phyloP scores from a whole-genome alignment of 2,888 invertebrate species.

The Drosophila affinis region DNA sequence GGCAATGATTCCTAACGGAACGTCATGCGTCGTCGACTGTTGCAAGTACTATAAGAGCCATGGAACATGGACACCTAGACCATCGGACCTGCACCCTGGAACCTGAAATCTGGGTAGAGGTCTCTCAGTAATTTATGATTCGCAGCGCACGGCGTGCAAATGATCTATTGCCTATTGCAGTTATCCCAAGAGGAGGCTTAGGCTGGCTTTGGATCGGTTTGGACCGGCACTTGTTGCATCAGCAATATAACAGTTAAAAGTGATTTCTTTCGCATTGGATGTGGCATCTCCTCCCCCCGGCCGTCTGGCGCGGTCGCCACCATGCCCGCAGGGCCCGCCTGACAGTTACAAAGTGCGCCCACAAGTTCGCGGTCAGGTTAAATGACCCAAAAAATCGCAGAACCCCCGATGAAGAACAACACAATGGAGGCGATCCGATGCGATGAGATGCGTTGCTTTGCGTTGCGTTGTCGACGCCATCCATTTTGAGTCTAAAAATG shows the following conservation, averaged over 20 bases:
- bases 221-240: constrained; percentile 64
- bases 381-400: constrained; percentile 52
- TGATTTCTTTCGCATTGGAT: constrained; percentile 56
- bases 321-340: constrained; percentile 33
- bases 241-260: constrained; percentile 64
- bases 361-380: constrained; percentile 54
- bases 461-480: constrained; percentile 41
- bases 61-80: too few relatives aligned
- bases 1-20: constrained; percentile 59
- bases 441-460: neutral
- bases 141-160: constrained; percentile 72
- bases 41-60: constrained; percentile 12
- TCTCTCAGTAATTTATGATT: constrained; percentile 68
- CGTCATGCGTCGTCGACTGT: constrained; percentile 59
- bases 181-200: constrained; percentile 39
- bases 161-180: constrained; percentile 70
- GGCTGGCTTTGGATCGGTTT: constrained; percentile 15
- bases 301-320: constrained; percentile 13
- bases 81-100: neutral
- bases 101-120: constrained; percentile 3
- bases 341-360: constrained; percentile 69
- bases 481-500: constrained; percentile 32
- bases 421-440: constrained; percentile 20
- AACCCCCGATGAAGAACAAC: neutral
- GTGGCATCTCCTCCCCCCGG: constrained; percentile 1